Evolutionary conservation across 2,797 vertebrate genomes (phyloP).

Genomic region (Pangasius sanitwongsei): DNA sequence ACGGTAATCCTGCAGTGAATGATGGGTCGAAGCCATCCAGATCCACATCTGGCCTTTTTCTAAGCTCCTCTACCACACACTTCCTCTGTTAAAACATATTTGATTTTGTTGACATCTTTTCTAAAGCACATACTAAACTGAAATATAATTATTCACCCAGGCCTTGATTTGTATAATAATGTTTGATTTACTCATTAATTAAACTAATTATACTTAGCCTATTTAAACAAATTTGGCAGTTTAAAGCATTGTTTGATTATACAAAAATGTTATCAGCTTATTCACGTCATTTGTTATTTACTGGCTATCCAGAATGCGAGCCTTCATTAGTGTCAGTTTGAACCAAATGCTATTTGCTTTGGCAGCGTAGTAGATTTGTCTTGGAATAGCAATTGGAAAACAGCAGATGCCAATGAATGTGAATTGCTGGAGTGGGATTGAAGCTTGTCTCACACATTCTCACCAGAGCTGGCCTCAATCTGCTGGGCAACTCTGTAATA

Average conservation of each 20-base stretch:
- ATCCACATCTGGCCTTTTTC: slow-evolving; percentile 71
- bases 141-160: not conserved
- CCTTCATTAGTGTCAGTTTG: slow-evolving; percentile 28
- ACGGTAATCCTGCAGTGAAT: slow-evolving; percentile 83
- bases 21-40: slow-evolving; percentile 69
- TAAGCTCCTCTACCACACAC: slow-evolving; percentile 82
- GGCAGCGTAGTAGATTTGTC: slow-evolving; percentile 12
- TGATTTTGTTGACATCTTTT: slow-evolving; percentile 1
- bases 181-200: not conserved
- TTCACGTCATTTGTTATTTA: slow-evolving; percentile 16
- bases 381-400: slow-evolving; percentile 20
- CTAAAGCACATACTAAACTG: not conserved
- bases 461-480: slow-evolving; percentile 82
- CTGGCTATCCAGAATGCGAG: not conserved
- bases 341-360: slow-evolving; percentile 24
- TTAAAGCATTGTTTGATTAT: not conserved
- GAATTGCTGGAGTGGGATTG: not conserved
- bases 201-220: not conserved
- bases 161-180: not conserved
- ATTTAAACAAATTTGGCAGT: not conserved
- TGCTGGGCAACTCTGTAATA: slow-evolving; percentile 75
- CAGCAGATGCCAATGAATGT: slow-evolving; percentile 5
- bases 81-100: slow-evolving; percentile 72
- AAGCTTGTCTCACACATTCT: slow-evolving; percentile 56
- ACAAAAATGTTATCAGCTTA: not conserved